phyloP scores from a whole-genome alignment of 1,140 invertebrate genomes.

The Papilio polytes region DNA sequence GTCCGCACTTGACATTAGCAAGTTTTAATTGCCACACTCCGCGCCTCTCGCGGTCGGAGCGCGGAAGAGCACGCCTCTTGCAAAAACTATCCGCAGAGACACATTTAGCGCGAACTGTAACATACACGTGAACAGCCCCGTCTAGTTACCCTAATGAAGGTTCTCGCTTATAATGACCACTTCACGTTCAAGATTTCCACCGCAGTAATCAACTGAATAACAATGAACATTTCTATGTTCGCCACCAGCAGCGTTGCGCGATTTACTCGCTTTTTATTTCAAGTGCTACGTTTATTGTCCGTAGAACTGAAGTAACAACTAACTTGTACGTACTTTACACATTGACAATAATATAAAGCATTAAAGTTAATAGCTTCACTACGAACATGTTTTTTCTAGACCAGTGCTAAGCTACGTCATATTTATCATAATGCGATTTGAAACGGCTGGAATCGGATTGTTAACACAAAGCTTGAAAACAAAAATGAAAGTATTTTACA shows the following conservation, averaged over 20 bases:
- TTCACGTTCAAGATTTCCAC: slow-evolving; percentile 39
- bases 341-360: neutral
- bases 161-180: slow-evolving; percentile 47
- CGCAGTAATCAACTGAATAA: slow-evolving; percentile 40
- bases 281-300: slow-evolving; percentile 22
- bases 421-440: no score
- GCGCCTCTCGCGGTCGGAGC: slow-evolving; percentile 61
- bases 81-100: slow-evolving; percentile 61
- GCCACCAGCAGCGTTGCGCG: slow-evolving; percentile 19
- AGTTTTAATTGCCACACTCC: slow-evolving; percentile 81
- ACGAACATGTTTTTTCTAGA: no score
- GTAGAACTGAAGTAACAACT: neutral
- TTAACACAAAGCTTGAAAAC: neutral
- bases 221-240: slow-evolving; percentile 37
- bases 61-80: slow-evolving; percentile 58
- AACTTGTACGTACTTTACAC: neutral
- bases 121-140: slow-evolving; percentile 48
- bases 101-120: slow-evolving; percentile 59
- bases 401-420: no score
- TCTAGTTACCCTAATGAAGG: slow-evolving; percentile 64
- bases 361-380: no score
- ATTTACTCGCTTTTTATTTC: slow-evolving; percentile 22
- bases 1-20: slow-evolving; percentile 77
- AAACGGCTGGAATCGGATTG: no score
- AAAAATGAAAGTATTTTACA: neutral